phyloP scores from a whole-genome alignment of 2,888 invertebrate genomes.

The Salpingus planirostris region DNA sequence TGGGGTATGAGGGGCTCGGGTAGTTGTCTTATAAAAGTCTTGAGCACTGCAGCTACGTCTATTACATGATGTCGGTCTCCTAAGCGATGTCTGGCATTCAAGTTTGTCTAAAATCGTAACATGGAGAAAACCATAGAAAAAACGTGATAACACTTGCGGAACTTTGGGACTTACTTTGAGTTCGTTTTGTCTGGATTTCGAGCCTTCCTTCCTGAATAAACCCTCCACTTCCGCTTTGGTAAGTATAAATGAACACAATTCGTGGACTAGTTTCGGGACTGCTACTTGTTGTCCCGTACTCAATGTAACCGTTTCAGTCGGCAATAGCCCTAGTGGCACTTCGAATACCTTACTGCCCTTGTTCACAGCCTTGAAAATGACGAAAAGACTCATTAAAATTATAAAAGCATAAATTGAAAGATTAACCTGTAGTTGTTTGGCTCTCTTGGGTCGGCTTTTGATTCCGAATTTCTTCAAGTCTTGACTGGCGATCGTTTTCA shows the following conservation, averaged over 20 bases:
- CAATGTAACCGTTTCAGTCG: constrained; percentile 49
- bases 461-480: constrained; percentile 62
- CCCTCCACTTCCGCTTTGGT: constrained; percentile 69
- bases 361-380: too few relatives aligned
- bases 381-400: too few relatives aligned
- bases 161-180: constrained; percentile 51
- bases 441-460: constrained; percentile 62
- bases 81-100: constrained; percentile 50
- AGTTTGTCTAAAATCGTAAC: constrained; percentile 4
- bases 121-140: constrained; percentile 1
- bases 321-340: constrained; percentile 45
- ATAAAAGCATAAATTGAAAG: constrained; percentile 4
- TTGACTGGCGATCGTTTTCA: constrained; percentile 49
- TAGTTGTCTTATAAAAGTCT: constrained; percentile 74
- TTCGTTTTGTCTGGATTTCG: constrained; percentile 71
- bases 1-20: constrained; percentile 76
- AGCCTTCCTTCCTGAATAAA: constrained; percentile 82
- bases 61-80: constrained; percentile 67
- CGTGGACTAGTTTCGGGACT: constrained; percentile 64
- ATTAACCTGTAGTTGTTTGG: constrained; percentile 26
- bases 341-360: constrained; percentile 46
- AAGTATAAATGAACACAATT: constrained; percentile 60
- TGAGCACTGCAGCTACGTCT: constrained; percentile 79
- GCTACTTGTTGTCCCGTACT: constrained; percentile 61
- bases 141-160: background rate